phyloP scores from a whole-genome alignment of 2,113 vertebrate genomes.

The Gambusia affinis region DNA sequence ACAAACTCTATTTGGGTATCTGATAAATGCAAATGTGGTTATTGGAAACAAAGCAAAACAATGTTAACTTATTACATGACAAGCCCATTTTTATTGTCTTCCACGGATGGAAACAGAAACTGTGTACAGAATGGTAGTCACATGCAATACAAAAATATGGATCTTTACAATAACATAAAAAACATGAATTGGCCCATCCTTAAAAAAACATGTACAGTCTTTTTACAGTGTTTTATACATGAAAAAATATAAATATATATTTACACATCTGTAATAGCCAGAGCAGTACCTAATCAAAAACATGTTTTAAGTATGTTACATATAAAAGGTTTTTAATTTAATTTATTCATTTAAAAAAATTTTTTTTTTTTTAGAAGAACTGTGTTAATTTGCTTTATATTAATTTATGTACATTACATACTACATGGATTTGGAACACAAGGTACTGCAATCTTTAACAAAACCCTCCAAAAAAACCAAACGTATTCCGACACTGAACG shows the following conservation, averaged over 20 bases:
- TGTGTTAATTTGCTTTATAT: constrained; percentile 75
- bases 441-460: constrained; percentile 61
- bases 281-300: constrained; percentile 80
- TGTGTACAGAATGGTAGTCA: constrained; percentile 80
- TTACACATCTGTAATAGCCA: constrained; percentile 43
- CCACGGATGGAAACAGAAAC: constrained; percentile 82
- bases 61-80: constrained; percentile 60
- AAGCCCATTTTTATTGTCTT: constrained; percentile 83
- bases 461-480: constrained; percentile 5
- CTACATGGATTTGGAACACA: constrained; percentile 65
- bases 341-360: background rate
- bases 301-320: constrained; percentile 70
- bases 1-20: no score
- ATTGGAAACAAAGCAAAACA: background rate
- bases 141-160: constrained; percentile 88
- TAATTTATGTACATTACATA: constrained; percentile 80
- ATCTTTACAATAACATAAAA: constrained; percentile 82
- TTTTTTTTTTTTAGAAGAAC: constrained; percentile 71
- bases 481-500: constrained; percentile 40
- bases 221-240: constrained; percentile 76
- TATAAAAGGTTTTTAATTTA: constrained; percentile 70
- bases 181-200: constrained; percentile 79
- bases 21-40: background rate
- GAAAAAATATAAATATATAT: constrained; percentile 76
- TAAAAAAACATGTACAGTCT: constrained; percentile 65